Percentiles rank a stretch among this genome's conserved stretches.
Evolutionary conservation across 2,113 vertebrate genomes (phyloP).

Genomic region (Anarhynchus alexandrinus): DNA sequence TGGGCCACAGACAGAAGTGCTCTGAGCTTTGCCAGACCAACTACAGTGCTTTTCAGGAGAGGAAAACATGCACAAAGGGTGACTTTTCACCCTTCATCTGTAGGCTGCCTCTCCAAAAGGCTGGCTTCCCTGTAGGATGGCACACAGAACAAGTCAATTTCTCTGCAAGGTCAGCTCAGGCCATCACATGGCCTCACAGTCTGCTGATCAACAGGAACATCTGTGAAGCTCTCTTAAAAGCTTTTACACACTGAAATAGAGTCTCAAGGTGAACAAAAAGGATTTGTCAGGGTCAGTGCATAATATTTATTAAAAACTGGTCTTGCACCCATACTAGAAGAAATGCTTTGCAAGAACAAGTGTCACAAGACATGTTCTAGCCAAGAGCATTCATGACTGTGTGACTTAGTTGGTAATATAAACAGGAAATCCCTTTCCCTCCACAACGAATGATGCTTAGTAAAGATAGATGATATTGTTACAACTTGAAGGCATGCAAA

Average conservation of each 20-base stretch:
- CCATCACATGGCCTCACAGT: not conserved
- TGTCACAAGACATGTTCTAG: not conserved
- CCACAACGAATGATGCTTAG: not conserved
- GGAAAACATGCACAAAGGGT: not conserved
- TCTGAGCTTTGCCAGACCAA: not conserved
- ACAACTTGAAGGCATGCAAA: not conserved
- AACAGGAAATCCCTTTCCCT: not conserved
- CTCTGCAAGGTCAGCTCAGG: fast-evolving
- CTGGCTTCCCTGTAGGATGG: not conserved
- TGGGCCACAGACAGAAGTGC: not conserved
- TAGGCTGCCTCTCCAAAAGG: not conserved
- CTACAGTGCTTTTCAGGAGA: not conserved
- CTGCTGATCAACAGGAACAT: not conserved
- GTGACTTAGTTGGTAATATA: not conserved
- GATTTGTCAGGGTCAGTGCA: not conserved
- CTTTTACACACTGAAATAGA: not conserved
- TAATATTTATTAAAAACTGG: not conserved
- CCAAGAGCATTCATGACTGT: not conserved
- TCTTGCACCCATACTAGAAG: not conserved
- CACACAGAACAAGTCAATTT: not conserved
- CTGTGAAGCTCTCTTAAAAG: not conserved
- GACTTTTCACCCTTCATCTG: not conserved
- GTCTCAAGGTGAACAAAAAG: not conserved
- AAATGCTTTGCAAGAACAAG: not conserved
- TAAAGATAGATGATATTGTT: not conserved